A percentile compares a stretch with the other conserved stretches of the same genome.
Conservation (phyloP, 1,140 invertebrate species). For the Drosophila serrata region DNA sequence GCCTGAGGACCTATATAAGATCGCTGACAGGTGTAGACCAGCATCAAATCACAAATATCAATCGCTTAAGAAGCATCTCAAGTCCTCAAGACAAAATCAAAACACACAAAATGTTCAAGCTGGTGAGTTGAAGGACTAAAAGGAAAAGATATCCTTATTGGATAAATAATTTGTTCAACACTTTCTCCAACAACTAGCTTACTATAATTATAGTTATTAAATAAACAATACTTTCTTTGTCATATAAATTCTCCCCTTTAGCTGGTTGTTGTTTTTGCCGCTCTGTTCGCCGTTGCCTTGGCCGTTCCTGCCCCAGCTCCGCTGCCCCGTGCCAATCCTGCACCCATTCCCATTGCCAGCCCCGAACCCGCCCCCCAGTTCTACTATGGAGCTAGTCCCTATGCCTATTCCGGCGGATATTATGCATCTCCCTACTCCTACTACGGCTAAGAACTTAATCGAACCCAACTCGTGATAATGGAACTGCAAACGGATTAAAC, state of each 20-base stretch:
- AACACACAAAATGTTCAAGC: slow-evolving; percentile 80
- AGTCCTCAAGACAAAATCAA: slow-evolving; percentile 36
- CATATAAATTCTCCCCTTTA: slow-evolving; percentile 1
- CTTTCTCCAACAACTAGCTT: neutral
- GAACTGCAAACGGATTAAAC: slow-evolving; percentile 54
- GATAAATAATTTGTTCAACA: neutral
- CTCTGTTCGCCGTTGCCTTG: slow-evolving; percentile 71
- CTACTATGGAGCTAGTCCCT: slow-evolving; percentile 72
- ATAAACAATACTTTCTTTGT: neutral
- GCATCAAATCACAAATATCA: slow-evolving; percentile 71
- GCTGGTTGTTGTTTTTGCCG: slow-evolving; percentile 75
- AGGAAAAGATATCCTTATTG: neutral
- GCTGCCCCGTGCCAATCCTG: slow-evolving; percentile 61
- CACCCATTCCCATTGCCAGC: slow-evolving; percentile 63
- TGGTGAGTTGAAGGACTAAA: slow-evolving; percentile 78
- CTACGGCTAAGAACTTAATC: slow-evolving; percentile 63
- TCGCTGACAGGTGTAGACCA: slow-evolving; percentile 8
- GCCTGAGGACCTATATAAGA: slow-evolving; percentile 65
- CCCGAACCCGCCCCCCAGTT: slow-evolving; percentile 76
- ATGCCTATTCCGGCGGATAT: slow-evolving; percentile 71
- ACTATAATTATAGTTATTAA: neutral
- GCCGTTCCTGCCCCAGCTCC: slow-evolving; percentile 64
- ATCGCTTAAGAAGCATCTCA: slow-evolving; percentile 58
- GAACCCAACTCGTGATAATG: slow-evolving; percentile 48
- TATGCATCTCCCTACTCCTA: slow-evolving; percentile 77